Percentiles rank a stretch among this genome's conserved stretches.
Evolutionary conservation across 2,113 vertebrate genomes (phyloP).

Genomic region (Eolophus roseicapilla): DNA sequence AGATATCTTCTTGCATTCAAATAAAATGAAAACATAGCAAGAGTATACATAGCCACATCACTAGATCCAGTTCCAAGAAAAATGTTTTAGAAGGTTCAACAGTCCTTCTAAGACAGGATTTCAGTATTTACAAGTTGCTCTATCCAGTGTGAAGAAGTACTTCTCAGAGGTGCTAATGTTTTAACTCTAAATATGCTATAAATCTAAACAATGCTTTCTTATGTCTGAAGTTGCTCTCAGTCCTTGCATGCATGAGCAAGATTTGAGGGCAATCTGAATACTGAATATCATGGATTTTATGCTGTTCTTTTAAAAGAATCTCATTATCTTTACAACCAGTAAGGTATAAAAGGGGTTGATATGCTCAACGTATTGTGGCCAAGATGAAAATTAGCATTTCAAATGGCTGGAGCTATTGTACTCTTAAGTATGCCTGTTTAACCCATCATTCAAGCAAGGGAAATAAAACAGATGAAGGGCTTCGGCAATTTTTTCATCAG

Average conservation of each 20-base stretch:
- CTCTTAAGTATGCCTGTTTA: slow-evolving; percentile 49
- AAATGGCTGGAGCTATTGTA: slow-evolving; percentile 64
- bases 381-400: slow-evolving; percentile 68
- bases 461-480: slow-evolving; percentile 64
- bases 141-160: neutral
- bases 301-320: slow-evolving; percentile 39
- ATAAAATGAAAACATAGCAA: neutral
- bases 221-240: neutral
- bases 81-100: neutral
- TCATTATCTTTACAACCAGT: slow-evolving; percentile 54
- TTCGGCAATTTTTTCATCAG: slow-evolving; percentile 14
- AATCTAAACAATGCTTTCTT: neutral
- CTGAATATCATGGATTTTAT: neutral
- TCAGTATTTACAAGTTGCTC: neutral
- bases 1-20: neutral
- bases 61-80: neutral
- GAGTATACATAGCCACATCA: neutral
- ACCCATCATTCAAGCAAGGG: slow-evolving; percentile 54
- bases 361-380: slow-evolving; percentile 32
- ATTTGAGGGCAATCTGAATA: neutral
- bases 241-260: neutral
- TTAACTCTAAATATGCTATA: neutral
- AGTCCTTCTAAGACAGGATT: neutral
- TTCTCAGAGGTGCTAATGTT: neutral
- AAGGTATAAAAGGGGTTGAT: slow-evolving; percentile 30